phyloP scores from a whole-genome alignment of 2,113 vertebrate species.

The Abramis brama region DNA sequence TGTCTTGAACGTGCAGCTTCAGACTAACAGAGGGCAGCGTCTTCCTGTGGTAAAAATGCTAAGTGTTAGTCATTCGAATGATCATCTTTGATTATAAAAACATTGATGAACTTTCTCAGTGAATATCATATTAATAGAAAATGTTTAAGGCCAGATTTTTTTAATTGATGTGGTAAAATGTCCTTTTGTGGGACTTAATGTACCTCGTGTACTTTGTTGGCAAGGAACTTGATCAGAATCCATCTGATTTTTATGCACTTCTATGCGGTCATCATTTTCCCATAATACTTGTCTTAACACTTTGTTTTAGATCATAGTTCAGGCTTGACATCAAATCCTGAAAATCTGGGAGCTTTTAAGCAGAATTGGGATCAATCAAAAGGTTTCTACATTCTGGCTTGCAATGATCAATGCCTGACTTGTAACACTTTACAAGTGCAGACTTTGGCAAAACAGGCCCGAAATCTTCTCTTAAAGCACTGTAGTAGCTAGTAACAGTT shows the following conservation, averaged over 20 bases:
- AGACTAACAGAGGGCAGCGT: slow-evolving; percentile 8
- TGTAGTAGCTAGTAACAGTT: slow-evolving; percentile 47
- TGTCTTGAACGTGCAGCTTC: background rate
- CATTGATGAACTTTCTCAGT: background rate
- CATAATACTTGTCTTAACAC: slow-evolving; percentile 47
- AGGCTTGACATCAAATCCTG: slow-evolving; percentile 44
- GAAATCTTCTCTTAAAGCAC: slow-evolving; percentile 45
- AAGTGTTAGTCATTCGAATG: background rate
- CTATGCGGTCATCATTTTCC: slow-evolving; percentile 45
- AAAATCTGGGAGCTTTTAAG: slow-evolving; percentile 38
- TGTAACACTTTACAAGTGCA: slow-evolving; percentile 48
- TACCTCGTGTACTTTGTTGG: background rate
- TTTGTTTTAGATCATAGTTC: slow-evolving; percentile 35
- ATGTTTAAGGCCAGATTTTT: background rate
- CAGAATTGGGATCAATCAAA: slow-evolving; percentile 40
- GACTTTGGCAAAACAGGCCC: slow-evolving; percentile 40
- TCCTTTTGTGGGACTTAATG: background rate
- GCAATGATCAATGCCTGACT: slow-evolving; percentile 50
- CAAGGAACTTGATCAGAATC: slow-evolving; percentile 32
- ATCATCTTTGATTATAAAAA: background rate
- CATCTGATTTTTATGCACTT: slow-evolving; percentile 35
- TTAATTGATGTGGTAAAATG: background rate
- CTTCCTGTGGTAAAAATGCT: background rate
- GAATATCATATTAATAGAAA: background rate
- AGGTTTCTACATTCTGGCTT: slow-evolving; percentile 47